Evolutionary conservation across 2,113 vertebrate genomes (phyloP), one percentile per base, ranked within the genome.

Genomic region (Triplophysa rosa): DNA sequence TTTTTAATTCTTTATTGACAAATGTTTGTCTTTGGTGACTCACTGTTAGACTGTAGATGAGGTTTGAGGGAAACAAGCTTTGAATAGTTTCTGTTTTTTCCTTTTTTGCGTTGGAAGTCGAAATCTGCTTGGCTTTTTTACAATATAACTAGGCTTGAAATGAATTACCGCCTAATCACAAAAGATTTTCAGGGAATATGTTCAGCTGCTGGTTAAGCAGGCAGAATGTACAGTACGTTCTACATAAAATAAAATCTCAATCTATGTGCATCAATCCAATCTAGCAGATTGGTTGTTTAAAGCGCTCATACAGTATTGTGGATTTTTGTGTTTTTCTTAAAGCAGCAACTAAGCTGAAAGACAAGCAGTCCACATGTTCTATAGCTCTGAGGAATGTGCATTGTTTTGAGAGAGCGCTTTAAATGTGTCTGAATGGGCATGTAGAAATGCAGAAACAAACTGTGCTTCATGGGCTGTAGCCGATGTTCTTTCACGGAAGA

Each of bases 391-490:
- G 26, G 63, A 68, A 66, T 67, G 56, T 17, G 16, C n/a, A 65
- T 71, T 56, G 37, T 84, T 42, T 67, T 24, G 40, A 61, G 40
- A 19, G 47, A 71, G 61, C 6, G 12, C 52, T 52, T 42, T 0
- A 23, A 14, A 45, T 49, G 58, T 59, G 74, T 74, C 75, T 78
- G 33, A 12, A 73, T 61, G 16, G 29, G 23, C 21, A 23, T 21
- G 2, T 40, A 33, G 29, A 29, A 29, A 29, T 3, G 69, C 17
- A 24, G 70, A 33, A 62, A 21, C 45, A 21, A 58, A 21, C 76
- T 75, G 69, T 56, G 62, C 67, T 66, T 61, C 67, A 33, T 66
- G 58, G 19, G 72, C 58, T 67, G 54, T 33, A 67, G 19, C 42
- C 8, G 62, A 68, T 26, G 59, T 59, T 70, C 23, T 62, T 66